These are phyloP conservation scores for Leptinotarsa peninsularis DNA, from an alignment of 2,888 invertebrate species.

Conservation along the genomic window DNA sequence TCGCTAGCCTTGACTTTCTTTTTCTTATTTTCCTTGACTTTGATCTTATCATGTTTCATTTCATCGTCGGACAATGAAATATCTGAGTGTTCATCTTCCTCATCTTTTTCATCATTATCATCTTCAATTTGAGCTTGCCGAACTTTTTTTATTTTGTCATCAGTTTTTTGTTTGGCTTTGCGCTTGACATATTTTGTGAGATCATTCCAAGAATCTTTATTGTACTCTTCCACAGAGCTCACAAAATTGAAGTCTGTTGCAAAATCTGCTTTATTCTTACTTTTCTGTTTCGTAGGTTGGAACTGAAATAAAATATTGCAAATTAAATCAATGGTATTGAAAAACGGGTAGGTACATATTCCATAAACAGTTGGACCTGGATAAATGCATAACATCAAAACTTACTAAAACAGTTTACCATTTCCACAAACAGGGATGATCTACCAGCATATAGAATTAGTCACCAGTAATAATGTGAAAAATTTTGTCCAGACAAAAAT, in stretches of 20 bases:
- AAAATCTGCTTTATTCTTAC: constrained; percentile 77
- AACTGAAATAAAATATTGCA: constrained; percentile 69
- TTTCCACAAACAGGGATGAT: too few species aligned
- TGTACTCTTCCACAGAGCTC: constrained; percentile 81
- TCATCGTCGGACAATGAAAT: constrained; percentile 83
- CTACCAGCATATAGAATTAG: too few species aligned
- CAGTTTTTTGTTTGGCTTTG: constrained; percentile 83
- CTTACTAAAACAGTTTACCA: too few species aligned
- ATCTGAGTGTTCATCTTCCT: constrained; percentile 70
- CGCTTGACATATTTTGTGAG: constrained; percentile 65
- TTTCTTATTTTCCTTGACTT: constrained; percentile 74
- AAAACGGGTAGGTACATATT: too few species aligned
- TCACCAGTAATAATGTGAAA: too few species aligned
- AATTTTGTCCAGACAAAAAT: too few species aligned
- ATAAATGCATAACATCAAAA: too few species aligned
- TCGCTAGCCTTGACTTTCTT: constrained; percentile 62
- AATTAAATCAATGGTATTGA: too few species aligned
- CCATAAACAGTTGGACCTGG: too few species aligned
- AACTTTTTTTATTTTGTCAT: constrained; percentile 83
- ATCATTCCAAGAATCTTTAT: constrained; percentile 71
- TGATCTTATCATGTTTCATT: constrained; percentile 77
- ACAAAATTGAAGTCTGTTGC: constrained; percentile 86
- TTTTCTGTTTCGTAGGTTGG: constrained; percentile 85
- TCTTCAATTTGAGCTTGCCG: constrained; percentile 66
- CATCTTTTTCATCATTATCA: constrained; percentile 67